These are phyloP conservation scores for Zaprionus capensis DNA, from an alignment of 1,140 invertebrate genomes.

Conservation along the genomic window DNA sequence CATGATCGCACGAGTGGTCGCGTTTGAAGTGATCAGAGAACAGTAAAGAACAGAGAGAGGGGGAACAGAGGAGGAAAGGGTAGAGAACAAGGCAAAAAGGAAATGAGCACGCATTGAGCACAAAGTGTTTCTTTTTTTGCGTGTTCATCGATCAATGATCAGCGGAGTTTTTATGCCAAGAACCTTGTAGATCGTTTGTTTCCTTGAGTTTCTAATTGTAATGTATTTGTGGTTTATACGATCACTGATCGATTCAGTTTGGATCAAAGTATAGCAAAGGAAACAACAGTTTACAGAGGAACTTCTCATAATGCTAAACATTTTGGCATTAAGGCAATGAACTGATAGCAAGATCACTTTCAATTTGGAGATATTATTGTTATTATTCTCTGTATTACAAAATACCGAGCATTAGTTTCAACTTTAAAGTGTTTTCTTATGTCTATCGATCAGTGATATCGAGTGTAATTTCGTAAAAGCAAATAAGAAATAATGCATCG, in stretches of 20 bases:
- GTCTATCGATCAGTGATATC: constrained; percentile 9
- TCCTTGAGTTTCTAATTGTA: no score
- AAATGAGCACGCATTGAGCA: constrained; percentile 29
- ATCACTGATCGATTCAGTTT: neutral
- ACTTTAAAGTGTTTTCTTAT: neutral
- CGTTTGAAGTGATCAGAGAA: constrained; percentile 53
- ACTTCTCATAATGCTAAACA: neutral
- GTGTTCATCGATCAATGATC: constrained; percentile 13
- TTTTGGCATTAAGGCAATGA: neutral
- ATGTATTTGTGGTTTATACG: neutral
- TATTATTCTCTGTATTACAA: neutral
- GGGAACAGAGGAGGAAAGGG: neutral
- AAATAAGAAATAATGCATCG: constrained; percentile 12
- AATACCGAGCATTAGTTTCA: neutral
- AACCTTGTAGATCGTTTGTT: neutral
- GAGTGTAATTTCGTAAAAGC: neutral
- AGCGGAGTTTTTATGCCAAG: neutral
- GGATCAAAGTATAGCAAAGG: neutral
- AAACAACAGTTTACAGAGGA: neutral
- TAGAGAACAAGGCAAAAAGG: constrained; percentile 15
- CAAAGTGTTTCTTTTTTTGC: neutral
- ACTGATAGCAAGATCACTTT: neutral
- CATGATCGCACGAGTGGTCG: constrained; percentile 79
- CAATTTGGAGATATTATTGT: neutral
- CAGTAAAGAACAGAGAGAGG: constrained; percentile 5